Conservation (phyloP, 2,113 vertebrate species). For the Orthonyx spaldingii region DNA sequence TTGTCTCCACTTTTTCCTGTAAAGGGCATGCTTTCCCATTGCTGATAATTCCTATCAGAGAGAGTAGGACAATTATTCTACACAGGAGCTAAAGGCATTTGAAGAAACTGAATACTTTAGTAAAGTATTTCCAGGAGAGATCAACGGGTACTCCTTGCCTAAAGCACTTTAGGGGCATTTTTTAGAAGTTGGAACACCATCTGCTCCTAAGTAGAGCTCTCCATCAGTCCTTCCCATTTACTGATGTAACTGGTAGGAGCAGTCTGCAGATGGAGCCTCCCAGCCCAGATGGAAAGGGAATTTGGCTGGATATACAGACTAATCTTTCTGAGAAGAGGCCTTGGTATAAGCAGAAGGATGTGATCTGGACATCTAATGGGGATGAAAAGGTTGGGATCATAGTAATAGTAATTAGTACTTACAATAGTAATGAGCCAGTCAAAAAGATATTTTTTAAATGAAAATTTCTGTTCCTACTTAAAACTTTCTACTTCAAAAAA, state of each 20-base stretch:
- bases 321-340: not conserved
- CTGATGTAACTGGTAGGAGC: not conserved
- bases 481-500: not conserved
- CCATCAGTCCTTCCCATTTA: not conserved
- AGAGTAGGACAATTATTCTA: not conserved
- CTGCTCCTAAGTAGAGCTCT: constrained; percentile 24
- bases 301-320: not conserved
- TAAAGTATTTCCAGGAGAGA: not conserved
- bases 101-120: not conserved
- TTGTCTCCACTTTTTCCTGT: not conserved
- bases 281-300: constrained; percentile 34
- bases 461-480: not conserved
- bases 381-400: not conserved
- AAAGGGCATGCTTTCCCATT: not conserved
- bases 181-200: constrained; percentile 27
- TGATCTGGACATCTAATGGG: not conserved
- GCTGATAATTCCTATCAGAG: not conserved
- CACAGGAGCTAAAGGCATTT: not conserved
- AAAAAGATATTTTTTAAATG: not conserved
- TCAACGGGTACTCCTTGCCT: not conserved
- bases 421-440: not conserved
- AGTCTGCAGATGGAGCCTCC: constrained; percentile 47
- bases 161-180: not conserved
- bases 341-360: not conserved
- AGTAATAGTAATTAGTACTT: too few relatives aligned